Base-by-base conservation (phyloP, 2,888 invertebrate species). In the Acrobasis consociella region DNA sequence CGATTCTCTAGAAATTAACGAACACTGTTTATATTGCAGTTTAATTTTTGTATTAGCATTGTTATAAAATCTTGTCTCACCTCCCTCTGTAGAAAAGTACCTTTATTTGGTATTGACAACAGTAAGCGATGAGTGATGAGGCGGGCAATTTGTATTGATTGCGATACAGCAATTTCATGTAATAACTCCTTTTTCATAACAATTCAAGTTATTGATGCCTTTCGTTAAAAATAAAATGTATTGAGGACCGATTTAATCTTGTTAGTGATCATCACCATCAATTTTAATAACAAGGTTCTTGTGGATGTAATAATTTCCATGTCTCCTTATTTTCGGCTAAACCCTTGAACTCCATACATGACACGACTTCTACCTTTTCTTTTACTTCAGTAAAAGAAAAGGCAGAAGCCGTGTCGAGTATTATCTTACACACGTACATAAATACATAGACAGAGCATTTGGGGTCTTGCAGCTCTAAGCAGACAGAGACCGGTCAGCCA, bases 141-240 rank as follows among this genome's bases (percentile, higher is more conserved):
- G 7, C 39, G 1, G 15, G 2, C 39, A 16, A 39, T n/a, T 55
- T 39, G 10, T n/a, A 39, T 52, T 55, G 15, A 55, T 55, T 55
- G 55, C 16, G 38, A 55, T 55, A 10, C 55, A 42, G 17, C 17
- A 56, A 56, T 56, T 56, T 42, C 42, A 13, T 16, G 9, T 46
- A 22, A 56, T 56, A 56, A 56, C 55, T 17, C 17, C 16, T 55
- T 56, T 56, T 42, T 52, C 22, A 37, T 31, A n/a, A 56, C 42
- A 42, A n/a, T 22, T 22, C 42, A 13, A 7, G 13, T 42, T 56
- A 42, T 56, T 56, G 17, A 56, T 56, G 56, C 5, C 11, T 42
- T 17, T 46, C 17, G 56, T 56, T 56, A 42, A 56, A 42, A 17
- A 22, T 22, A 42, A 22, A 52, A 55, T 55, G 16, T 39, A 55